Conservation (phyloP, 2,888 invertebrate genomes). For the Stenodema calcarata region DNA sequence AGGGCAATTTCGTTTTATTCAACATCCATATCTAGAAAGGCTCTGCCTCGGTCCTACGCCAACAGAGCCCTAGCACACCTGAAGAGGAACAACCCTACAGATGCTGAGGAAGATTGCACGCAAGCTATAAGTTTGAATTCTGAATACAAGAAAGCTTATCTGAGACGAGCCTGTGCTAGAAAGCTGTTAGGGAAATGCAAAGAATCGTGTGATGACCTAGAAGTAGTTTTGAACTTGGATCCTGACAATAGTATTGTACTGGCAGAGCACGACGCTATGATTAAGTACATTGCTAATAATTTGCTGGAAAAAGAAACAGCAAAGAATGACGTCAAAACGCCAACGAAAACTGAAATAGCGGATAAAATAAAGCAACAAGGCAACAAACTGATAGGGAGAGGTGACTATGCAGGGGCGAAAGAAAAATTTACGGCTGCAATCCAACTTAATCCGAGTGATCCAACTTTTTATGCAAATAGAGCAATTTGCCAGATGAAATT, state of each 20-base stretch:
- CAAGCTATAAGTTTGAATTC: conserved; percentile 78
- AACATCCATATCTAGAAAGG: conserved; percentile 14
- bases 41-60: neutral
- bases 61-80: neutral
- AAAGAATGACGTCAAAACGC: neutral
- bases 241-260: conserved; percentile 77
- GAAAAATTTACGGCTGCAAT: conserved; percentile 83
- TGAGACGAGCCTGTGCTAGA: conserved; percentile 79
- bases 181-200: conserved; percentile 74
- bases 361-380: conserved; percentile 66
- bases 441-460: conserved; percentile 76
- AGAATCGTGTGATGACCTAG: conserved; percentile 76
- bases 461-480: conserved; percentile 85
- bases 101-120: conserved; percentile 80
- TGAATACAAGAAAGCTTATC: conserved; percentile 83
- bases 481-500: conserved; percentile 85
- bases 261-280: conserved; percentile 64
- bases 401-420: conserved; percentile 86
- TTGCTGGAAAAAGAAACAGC: neutral
- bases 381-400: conserved; percentile 77
- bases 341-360: neutral
- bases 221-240: conserved; percentile 75
- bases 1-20: conserved; percentile 23
- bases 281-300: neutral
- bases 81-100: conserved; percentile 60